Conservation (phyloP, 2,797 vertebrate genomes). For the Neomorphus geoffroyi region DNA sequence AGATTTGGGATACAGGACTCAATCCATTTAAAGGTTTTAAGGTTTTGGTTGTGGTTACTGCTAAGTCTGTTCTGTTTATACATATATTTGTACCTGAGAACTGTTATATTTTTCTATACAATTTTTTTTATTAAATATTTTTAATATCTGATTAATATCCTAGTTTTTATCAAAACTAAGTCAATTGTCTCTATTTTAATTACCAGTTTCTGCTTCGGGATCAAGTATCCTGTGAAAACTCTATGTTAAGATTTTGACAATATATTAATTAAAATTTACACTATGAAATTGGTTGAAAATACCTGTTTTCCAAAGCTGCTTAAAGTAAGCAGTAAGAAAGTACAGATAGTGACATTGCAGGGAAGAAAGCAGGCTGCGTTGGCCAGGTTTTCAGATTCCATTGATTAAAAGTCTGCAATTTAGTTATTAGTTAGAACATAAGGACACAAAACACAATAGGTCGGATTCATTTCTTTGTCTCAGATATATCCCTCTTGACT, state of each 20-base stretch:
- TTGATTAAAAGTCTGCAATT: constrained; percentile 17
- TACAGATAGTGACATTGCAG: not conserved
- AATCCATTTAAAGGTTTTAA: too few relatives aligned
- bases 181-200: not conserved
- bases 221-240: not conserved
- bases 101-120: too few relatives aligned
- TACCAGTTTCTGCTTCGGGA: not conserved
- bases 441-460: constrained; percentile 22
- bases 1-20: too few relatives aligned
- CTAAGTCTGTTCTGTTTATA: too few relatives aligned
- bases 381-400: not conserved
- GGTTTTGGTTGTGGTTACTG: too few relatives aligned
- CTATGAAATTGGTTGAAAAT: not conserved
- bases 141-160: too few relatives aligned
- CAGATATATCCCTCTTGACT: constrained; percentile 55
- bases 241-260: not conserved
- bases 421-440: constrained; percentile 38
- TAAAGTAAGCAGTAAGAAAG: not conserved
- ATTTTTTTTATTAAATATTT: too few relatives aligned
- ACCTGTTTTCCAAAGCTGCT: not conserved
- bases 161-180: too few relatives aligned
- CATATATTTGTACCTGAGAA: too few relatives aligned
- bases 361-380: not conserved
- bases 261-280: too few relatives aligned
- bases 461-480: constrained; percentile 57